phyloP scores from a whole-genome alignment of 2,797 vertebrate genomes.

The Netta rufina region DNA sequence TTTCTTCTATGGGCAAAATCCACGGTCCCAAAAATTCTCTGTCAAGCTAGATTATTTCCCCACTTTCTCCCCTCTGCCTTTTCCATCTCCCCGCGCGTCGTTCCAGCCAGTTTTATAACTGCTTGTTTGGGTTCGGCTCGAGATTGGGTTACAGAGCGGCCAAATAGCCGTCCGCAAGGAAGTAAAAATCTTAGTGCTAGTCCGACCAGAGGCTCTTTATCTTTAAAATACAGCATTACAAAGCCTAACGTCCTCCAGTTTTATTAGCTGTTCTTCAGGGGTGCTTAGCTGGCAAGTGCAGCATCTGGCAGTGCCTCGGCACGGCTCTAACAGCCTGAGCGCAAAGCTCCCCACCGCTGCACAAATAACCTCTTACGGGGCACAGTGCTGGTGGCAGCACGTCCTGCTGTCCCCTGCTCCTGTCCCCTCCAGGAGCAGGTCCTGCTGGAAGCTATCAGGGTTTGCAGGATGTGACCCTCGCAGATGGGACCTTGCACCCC shows the following conservation, averaged over 20 bases:
- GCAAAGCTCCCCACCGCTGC: not conserved
- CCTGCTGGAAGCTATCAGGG: not conserved
- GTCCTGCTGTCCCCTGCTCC: not conserved
- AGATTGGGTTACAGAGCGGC: not conserved
- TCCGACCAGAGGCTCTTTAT: not conserved
- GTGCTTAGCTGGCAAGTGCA: slow-evolving; percentile 44
- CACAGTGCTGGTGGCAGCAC: accelerated
- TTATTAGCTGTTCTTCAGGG: slow-evolving; percentile 15
- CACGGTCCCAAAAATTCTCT: not conserved
- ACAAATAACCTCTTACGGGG: not conserved
- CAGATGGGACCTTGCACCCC: accelerated
- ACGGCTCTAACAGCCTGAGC: not conserved
- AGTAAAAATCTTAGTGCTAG: not conserved
- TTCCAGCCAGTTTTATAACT: not conserved
- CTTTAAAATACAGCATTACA: not conserved
- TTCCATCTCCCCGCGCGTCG: accelerated
- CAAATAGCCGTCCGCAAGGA: not conserved
- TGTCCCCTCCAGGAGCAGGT: not conserved
- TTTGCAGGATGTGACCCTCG: not conserved
- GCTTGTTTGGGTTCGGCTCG: not conserved
- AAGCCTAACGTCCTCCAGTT: not conserved
- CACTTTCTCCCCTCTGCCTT: not conserved
- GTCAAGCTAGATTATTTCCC: not conserved
- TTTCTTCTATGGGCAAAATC: not conserved
- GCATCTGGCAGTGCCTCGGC: not conserved